Evolutionary conservation across 2,888 invertebrate genomes (phyloP).

Genomic region (Pseudococcus longispinus): DNA sequence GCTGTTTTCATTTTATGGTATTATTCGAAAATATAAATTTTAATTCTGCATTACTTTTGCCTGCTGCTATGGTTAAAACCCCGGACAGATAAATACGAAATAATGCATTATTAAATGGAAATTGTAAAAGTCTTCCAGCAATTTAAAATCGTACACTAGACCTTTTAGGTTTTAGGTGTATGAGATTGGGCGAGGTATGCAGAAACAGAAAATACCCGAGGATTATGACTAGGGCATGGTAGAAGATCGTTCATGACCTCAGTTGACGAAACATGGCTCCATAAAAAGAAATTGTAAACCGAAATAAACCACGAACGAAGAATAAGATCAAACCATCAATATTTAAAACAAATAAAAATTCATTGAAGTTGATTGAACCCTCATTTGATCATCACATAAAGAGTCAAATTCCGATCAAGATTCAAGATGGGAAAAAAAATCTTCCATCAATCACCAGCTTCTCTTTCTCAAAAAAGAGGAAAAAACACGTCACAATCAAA

Average conservation of each 20-base stretch:
- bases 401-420: neutral
- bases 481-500: neutral
- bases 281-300: neutral
- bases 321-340: neutral
- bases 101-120: slow-evolving; percentile 27
- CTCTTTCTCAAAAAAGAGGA: neutral
- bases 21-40: slow-evolving; percentile 46
- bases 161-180: neutral
- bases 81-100: slow-evolving; percentile 1
- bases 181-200: neutral
- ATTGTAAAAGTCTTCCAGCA: neutral
- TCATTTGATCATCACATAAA: neutral
- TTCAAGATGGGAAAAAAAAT: neutral
- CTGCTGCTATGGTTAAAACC: neutral
- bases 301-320: neutral
- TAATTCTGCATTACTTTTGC: slow-evolving; percentile 30
- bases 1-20: slow-evolving; percentile 37
- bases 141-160: neutral
- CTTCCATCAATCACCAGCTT: neutral
- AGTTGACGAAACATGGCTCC: too few species aligned
- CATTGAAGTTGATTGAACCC: neutral
- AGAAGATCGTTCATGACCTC: too few species aligned
- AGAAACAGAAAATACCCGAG: neutral
- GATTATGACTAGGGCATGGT: neutral
- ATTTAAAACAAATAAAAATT: too few species aligned